phyloP scores from a whole-genome alignment of 2,888 invertebrate genomes.

The Acleris cristana region DNA sequence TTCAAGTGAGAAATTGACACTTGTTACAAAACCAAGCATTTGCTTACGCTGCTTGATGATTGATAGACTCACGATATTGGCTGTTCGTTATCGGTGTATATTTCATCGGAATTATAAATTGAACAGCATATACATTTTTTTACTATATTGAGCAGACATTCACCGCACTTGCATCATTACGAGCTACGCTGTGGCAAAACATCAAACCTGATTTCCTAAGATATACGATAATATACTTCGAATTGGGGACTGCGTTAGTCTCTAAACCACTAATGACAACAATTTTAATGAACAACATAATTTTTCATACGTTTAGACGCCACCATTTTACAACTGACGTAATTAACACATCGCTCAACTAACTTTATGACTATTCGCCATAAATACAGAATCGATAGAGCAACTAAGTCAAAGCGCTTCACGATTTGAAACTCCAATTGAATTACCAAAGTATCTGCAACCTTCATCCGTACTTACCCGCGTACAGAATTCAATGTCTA shows the following conservation, averaged over 20 bases:
- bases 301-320: not conserved
- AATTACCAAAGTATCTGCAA: slow-evolving; percentile 8
- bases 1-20: slow-evolving; percentile 48
- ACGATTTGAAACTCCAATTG: slow-evolving; percentile 17
- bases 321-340: slow-evolving; percentile 8
- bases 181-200: too few relatives aligned
- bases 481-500: not conserved
- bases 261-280: too few relatives aligned
- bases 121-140: not conserved
- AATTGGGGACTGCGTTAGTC: too few relatives aligned
- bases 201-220: too few relatives aligned
- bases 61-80: slow-evolving; percentile 20
- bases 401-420: slow-evolving; percentile 18
- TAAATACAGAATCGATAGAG: slow-evolving; percentile 24
- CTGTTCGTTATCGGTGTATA: slow-evolving; percentile 3
- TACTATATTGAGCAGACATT: not conserved
- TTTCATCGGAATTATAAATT: slow-evolving; percentile 11
- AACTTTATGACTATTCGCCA: slow-evolving; percentile 30
- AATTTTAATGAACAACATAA: too few relatives aligned
- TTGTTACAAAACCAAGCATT: slow-evolving; percentile 41
- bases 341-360: slow-evolving; percentile 25
- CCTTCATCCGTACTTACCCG: not conserved
- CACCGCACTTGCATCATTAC: too few relatives aligned
- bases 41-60: slow-evolving; percentile 33
- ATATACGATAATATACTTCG: too few relatives aligned